A percentile compares a stretch with the other conserved stretches of the same genome.
phyloP scores from a whole-genome alignment of 2,797 vertebrate genomes.

The Micrastur ruficollis region DNA sequence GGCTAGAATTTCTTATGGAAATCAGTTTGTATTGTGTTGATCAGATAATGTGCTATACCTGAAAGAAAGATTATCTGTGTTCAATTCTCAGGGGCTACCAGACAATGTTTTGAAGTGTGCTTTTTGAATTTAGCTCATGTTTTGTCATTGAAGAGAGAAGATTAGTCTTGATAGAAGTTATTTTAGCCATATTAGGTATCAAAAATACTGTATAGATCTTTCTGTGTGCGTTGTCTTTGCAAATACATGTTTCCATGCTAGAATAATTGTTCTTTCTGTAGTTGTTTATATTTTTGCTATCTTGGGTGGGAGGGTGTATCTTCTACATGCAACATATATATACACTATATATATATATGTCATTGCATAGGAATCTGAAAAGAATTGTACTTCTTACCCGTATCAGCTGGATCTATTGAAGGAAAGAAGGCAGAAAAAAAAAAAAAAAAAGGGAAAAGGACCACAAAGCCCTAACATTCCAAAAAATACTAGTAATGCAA shows the following conservation, averaged over 20 bases:
- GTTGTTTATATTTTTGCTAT: not conserved
- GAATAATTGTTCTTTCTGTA: not conserved
- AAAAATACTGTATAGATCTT: not conserved
- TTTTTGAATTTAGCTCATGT: constrained; percentile 31
- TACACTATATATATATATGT: not conserved
- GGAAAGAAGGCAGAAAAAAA: fast-evolving
- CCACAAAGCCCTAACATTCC: not conserved
- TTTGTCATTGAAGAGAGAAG: constrained; percentile 45
- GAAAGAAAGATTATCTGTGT: constrained; percentile 47
- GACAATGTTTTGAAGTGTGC: constrained; percentile 56
- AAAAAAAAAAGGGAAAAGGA: not conserved
- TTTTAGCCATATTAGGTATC: constrained; percentile 49
- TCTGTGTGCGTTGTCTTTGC: constrained; percentile 3
- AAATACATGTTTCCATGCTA: not conserved
- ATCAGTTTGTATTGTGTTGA: constrained; percentile 52
- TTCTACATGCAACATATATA: not conserved
- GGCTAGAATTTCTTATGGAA: constrained; percentile 63
- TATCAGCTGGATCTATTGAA: not conserved
- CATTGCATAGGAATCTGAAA: not conserved
- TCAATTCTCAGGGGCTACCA: constrained; percentile 45
- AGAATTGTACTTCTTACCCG: not conserved
- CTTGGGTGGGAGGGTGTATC: not conserved
- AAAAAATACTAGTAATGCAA: not conserved
- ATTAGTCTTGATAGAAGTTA: constrained; percentile 37
- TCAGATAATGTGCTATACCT: constrained; percentile 51